phyloP scores from a whole-genome alignment of 2,113 vertebrate genomes.

The Lipophrys pholis region DNA sequence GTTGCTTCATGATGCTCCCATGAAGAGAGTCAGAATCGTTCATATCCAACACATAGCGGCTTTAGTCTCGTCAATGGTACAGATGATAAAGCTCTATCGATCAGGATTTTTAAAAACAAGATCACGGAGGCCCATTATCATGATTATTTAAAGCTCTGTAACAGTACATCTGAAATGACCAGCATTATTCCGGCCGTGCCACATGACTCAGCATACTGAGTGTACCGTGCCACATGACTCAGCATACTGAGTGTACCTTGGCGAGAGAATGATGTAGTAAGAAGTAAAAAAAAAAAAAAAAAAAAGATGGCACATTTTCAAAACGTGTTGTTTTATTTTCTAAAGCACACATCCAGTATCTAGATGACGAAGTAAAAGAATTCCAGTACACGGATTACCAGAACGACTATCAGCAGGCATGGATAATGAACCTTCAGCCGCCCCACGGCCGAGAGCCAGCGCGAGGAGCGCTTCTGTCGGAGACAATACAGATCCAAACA shows the following conservation, averaged over 20 bases:
- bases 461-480: constrained; percentile 47
- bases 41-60: background rate
- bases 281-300: background rate
- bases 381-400: constrained; percentile 75
- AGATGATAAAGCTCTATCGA: background rate
- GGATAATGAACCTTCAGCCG: constrained; percentile 64
- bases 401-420: constrained; percentile 78
- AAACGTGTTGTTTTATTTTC: constrained; percentile 84
- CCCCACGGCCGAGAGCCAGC: constrained; percentile 46
- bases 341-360: constrained; percentile 84
- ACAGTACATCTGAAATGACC: background rate
- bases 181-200: background rate
- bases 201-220: background rate
- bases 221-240: background rate
- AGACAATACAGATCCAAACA: constrained; percentile 47
- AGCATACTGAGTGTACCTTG: background rate
- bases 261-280: background rate
- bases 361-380: constrained; percentile 77
- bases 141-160: background rate
- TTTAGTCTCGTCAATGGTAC: background rate
- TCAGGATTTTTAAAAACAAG: constrained; percentile 1
- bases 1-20: background rate
- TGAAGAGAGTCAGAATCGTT: background rate
- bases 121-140: background rate
- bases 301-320: constrained; percentile 56